These are phyloP conservation scores for Tinea pellionella DNA, from an alignment of 2,888 invertebrate species.

Conservation along the genomic window DNA sequence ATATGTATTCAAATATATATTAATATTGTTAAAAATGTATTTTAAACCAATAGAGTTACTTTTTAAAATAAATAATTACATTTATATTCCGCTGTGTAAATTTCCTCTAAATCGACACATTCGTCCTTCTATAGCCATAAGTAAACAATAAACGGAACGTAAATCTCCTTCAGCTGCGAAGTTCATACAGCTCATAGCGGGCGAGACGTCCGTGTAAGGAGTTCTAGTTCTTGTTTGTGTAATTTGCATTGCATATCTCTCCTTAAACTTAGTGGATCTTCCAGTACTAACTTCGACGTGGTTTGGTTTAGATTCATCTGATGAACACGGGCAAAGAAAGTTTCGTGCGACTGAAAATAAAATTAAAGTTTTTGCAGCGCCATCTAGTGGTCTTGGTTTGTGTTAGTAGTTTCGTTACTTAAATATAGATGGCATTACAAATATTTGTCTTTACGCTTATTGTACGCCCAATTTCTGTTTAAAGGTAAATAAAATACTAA, in stretches of 20 bases:
- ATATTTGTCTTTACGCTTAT: too few relatives aligned
- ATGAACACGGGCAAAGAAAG: background rate
- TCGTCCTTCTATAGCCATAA: constrained; percentile 50
- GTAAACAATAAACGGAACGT: constrained; percentile 38
- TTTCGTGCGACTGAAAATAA: background rate
- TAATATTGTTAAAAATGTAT: too few relatives aligned
- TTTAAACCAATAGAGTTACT: background rate
- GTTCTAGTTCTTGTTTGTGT: background rate
- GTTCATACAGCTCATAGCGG: background rate
- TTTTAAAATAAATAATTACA: background rate
- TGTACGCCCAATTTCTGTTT: too few relatives aligned
- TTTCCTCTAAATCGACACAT: constrained; percentile 23
- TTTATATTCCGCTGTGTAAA: too few relatives aligned
- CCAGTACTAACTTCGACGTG: background rate
- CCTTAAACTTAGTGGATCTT: background rate
- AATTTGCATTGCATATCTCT: background rate
- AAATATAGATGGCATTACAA: background rate
- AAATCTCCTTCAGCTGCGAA: constrained; percentile 31
- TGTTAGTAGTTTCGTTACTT: background rate
- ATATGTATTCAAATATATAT: too few relatives aligned
- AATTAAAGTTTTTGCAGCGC: background rate
- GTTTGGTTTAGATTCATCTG: background rate
- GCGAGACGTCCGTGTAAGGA: background rate
- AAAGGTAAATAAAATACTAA: constrained; percentile 23
- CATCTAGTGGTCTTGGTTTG: background rate